Conservation (phyloP, 2,888 invertebrate species). For the Euzophera pinguis region DNA sequence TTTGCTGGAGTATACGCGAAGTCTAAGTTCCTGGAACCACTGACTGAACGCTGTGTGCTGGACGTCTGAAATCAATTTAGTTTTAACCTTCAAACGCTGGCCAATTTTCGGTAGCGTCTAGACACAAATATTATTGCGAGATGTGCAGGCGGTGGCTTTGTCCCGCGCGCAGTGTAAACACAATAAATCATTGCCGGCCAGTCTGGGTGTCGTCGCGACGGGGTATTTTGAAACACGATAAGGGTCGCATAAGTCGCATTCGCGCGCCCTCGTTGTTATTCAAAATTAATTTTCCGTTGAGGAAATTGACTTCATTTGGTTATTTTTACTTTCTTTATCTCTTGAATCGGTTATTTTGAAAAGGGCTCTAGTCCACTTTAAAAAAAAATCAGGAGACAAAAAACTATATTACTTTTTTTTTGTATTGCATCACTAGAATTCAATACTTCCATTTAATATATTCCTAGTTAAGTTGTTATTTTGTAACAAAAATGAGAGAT, state of each 20-base stretch:
- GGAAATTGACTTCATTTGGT: too few relatives aligned
- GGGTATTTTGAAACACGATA: conserved; percentile 44
- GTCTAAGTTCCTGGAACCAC: conserved; percentile 59
- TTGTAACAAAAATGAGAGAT: too few relatives aligned
- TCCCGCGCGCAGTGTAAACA: conserved; percentile 41
- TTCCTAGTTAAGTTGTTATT: too few relatives aligned
- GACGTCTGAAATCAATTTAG: conserved; percentile 27
- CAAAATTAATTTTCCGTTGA: not conserved
- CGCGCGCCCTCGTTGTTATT: conserved; percentile 11
- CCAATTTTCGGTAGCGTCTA: conserved; percentile 49
- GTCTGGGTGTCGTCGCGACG: conserved; percentile 37
- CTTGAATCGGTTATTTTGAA: too few relatives aligned
- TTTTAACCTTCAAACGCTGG: conserved; percentile 68
- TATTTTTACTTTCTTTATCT: too few relatives aligned
- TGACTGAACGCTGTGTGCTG: conserved; percentile 14
- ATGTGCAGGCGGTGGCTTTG: conserved; percentile 24
- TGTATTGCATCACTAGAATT: too few relatives aligned
- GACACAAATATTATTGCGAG: conserved; percentile 44
- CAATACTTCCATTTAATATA: too few relatives aligned
- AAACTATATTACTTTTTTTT: too few relatives aligned
- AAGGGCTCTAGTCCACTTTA: too few relatives aligned
- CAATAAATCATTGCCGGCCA: conserved; percentile 55
- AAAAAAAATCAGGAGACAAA: too few relatives aligned
- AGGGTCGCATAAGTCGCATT: conserved; percentile 27
- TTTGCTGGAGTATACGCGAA: conserved; percentile 41